Base-by-base conservation (phyloP, 2,113 vertebrate species). In the Notechis scutatus region DNA sequence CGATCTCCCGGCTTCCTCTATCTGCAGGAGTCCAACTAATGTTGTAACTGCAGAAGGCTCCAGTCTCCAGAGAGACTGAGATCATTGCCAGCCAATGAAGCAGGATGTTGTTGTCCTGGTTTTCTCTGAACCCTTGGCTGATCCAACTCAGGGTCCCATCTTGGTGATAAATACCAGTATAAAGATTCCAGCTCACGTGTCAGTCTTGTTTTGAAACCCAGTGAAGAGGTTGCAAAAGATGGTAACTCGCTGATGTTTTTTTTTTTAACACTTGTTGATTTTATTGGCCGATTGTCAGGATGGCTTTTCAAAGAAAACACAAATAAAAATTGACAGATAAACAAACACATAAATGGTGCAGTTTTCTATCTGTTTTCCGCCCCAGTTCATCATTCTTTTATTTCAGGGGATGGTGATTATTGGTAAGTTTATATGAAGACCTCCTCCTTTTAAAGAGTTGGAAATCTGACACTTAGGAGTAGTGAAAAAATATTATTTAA, bases 71-170 rank as follows among this genome's bases (percentile, higher is more conserved):
- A 91, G 94, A 93, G 20, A 91, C 18, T 23, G 92, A 94, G 42
- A 47, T 34, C 69, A 85, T 5, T 69, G 8, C 87, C n/a, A 61
- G 64, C 50, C 91, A 85, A 87, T 12, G 57, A 64, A 88, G 88
- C 10, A 55, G 81, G 50, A 26, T 29, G 26, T 91, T 89, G 59
- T 87, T 50, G 8, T 50, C 95, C 93, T 93, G 47, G 34, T 92
- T 94, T 95, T 93, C 39, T 89, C 55, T 24, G 29, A 91, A 34
- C 24, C 45, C 93, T 94, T 91, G 88, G 69, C 93, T 87, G 21
- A 29, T 56, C 47, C 50, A 64, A 34, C 64, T 10, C 26, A 89
- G 4, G 59, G 92, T 69, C 93, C 52, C 20, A 69, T 81, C 87
- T 93, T 18, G 23, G 47, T 0, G 91, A 55, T 14, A 26, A 81